Base-by-base conservation (phyloP, 2,113 vertebrate species). In the Gopherus evgoodei region DNA sequence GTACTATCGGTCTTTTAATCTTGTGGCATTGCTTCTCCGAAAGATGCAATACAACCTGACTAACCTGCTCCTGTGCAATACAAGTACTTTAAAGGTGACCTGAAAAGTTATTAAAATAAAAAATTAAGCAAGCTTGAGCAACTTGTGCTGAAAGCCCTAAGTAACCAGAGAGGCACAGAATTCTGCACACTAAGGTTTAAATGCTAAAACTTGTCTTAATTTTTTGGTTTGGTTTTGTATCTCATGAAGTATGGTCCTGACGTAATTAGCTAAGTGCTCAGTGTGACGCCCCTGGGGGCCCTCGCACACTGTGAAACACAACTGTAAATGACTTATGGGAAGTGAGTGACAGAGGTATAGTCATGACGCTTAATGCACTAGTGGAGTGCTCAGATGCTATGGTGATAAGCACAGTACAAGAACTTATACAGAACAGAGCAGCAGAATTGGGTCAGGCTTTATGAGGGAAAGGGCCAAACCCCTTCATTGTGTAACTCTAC, bases 41-140 rank as follows among this genome's bases (percentile, higher is more conserved):
- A 95, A 97, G 86, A 93, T 65, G 83, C 85, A 86, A 93, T 94
- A 95, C 95, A 97, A 97, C 76, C 81, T 56, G 47, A 82, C 83
- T 86, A 50, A 8, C 76, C 1, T 49, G 90, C 29, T 88, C 0
- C 0, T 44, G 93, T 88, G 14, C 14, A 88, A 87, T 56, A 69
- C 6, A 83, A 95, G 83, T 22, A 50, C 83, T 91, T 90, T 90
- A 54, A 52, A 90, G 78, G 54, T 62, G 84, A 75, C 24, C 1
- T 35, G 78, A 47, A 78, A 78, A 78, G 44, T 47, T 78, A 78
- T 78, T 78, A 44, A 78, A 78, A 22, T 65, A 72, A 72, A 35
- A 62, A 69, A 72, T 8, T 27, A 47, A 78, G 25, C 12, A 6
- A 78, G 75, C 25, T 47, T 25, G 22, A 78, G 75, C 25, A 47